These are phyloP conservation scores for Ia io DNA, from an alignment of 2,113 vertebrate species.

Conservation along the genomic window DNA sequence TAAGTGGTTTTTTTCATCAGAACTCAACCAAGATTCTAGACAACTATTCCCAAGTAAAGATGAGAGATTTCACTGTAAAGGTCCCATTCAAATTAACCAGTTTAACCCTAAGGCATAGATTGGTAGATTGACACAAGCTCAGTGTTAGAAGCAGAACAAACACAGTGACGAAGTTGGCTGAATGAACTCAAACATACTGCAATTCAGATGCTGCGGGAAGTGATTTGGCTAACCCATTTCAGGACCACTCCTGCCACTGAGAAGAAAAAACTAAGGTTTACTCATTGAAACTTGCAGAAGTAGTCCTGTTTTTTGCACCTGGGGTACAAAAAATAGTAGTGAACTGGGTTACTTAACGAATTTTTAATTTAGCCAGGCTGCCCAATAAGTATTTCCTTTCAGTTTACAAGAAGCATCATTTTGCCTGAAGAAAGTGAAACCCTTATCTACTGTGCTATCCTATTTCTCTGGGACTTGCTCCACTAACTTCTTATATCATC, in stretches of 20 bases:
- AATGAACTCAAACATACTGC: background rate
- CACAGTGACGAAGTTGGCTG: background rate
- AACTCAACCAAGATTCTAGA: constrained; percentile 6
- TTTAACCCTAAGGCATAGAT: background rate
- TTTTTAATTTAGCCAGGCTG: background rate
- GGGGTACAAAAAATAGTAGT: background rate
- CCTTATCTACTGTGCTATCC: background rate
- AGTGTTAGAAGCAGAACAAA: background rate
- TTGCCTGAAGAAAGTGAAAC: background rate
- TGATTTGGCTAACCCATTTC: background rate
- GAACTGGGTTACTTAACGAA: background rate
- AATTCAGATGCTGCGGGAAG: background rate
- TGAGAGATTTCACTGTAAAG: background rate
- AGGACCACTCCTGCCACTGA: background rate
- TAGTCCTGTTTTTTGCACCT: background rate
- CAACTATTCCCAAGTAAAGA: background rate
- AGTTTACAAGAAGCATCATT: background rate
- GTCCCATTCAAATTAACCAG: background rate
- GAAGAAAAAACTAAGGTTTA: background rate
- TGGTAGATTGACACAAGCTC: background rate
- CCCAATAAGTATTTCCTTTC: background rate
- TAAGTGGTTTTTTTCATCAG: constrained; percentile 24
- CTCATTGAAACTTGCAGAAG: background rate
- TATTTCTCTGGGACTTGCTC: background rate
- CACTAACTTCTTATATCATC: background rate